A percentile compares a stretch with the other conserved stretches of the same genome.
Evolutionary conservation across 2,113 vertebrate genomes (phyloP).

Genomic region (Colius striatus): DNA sequence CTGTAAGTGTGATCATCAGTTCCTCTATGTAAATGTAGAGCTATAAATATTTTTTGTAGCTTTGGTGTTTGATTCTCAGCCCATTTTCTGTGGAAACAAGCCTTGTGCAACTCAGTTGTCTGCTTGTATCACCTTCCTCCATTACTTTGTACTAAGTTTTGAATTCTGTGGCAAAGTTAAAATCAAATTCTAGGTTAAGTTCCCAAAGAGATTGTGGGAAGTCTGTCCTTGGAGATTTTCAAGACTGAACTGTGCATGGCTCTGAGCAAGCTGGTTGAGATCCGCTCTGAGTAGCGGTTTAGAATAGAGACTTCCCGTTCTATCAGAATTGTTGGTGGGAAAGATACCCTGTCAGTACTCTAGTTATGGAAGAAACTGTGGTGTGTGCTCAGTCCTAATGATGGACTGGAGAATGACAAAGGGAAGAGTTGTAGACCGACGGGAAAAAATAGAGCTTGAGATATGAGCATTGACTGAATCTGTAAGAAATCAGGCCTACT

Average conservation of each 20-base stretch:
- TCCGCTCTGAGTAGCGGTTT: background rate
- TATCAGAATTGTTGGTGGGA: background rate
- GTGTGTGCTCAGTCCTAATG: background rate
- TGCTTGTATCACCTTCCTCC: background rate
- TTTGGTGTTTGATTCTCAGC: conserved; percentile 1
- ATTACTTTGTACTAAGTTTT: background rate
- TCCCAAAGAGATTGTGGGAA: background rate
- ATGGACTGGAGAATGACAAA: background rate
- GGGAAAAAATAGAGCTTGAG: background rate
- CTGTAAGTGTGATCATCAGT: background rate
- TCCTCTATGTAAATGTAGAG: background rate
- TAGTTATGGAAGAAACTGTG: background rate
- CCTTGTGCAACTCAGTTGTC: background rate
- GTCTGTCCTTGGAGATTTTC: background rate
- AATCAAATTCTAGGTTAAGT: background rate
- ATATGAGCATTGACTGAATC: background rate
- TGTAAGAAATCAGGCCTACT: background rate
- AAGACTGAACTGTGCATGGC: background rate
- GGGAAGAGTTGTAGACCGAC: background rate
- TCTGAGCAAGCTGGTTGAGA: background rate
- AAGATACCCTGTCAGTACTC: background rate
- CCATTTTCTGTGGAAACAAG: background rate
- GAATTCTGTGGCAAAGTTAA: background rate
- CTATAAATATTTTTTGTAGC: background rate
- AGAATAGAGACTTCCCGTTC: background rate